Evolutionary conservation across 2,888 invertebrate genomes (phyloP).

Genomic region (Mesochorus sp.): DNA sequence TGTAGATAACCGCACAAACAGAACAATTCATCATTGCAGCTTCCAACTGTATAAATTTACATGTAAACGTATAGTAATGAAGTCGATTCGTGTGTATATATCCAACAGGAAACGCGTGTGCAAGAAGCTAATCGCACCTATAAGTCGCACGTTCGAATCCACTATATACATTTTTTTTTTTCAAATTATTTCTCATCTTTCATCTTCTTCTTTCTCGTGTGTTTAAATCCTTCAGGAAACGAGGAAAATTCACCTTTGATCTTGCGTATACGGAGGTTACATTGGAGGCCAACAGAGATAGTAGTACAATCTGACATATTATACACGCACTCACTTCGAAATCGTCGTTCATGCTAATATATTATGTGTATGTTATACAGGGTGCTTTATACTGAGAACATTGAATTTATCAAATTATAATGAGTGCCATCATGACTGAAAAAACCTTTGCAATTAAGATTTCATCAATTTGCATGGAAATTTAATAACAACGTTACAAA

Average conservation of each 20-base stretch:
- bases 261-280: slow-evolving; percentile 43
- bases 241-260: slow-evolving; percentile 55
- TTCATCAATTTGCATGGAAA: no score
- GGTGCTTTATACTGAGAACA: slow-evolving; percentile 1
- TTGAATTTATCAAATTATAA: not conserved
- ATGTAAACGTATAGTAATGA: slow-evolving; percentile 16
- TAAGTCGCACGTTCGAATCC: slow-evolving; percentile 48
- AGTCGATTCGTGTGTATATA: slow-evolving; percentile 15
- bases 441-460: not conserved
- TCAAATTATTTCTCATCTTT: slow-evolving; percentile 4
- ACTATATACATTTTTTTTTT: slow-evolving; percentile 23
- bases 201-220: not conserved
- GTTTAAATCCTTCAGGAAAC: slow-evolving; percentile 43
- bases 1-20: slow-evolving; percentile 44
- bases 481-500: no score
- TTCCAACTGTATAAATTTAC: slow-evolving; percentile 26
- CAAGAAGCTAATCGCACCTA: slow-evolving; percentile 48
- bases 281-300: slow-evolving; percentile 29
- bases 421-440: no score
- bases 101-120: slow-evolving; percentile 42
- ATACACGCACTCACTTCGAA: slow-evolving; percentile 43
- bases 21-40: slow-evolving; percentile 48
- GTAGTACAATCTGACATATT: slow-evolving; percentile 44
- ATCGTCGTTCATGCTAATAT: slow-evolving; percentile 40
- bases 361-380: slow-evolving; percentile 31